These are phyloP conservation scores for Gadopsis marmoratus DNA, from an alignment of 2,797 vertebrate species.

Conservation along the genomic window DNA sequence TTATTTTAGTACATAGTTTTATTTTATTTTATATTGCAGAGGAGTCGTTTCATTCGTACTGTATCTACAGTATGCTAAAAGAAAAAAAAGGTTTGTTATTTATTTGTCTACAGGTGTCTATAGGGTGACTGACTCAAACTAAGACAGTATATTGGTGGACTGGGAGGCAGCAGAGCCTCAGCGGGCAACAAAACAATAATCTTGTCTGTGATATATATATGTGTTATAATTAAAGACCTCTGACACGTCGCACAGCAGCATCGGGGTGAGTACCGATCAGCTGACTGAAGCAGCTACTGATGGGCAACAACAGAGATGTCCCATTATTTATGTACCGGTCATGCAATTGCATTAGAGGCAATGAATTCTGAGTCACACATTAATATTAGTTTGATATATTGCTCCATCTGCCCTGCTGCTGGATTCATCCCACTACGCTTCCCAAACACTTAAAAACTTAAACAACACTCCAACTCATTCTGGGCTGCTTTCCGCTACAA, in stretches of 20 bases:
- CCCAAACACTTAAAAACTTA: background rate
- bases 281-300: slow-evolving; percentile 6
- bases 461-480: background rate
- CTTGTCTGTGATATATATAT: slow-evolving; percentile 49
- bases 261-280: slow-evolving; percentile 26
- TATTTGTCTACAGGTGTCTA: slow-evolving; percentile 27
- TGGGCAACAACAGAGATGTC: background rate
- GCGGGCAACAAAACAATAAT: slow-evolving; percentile 63
- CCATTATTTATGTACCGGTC: slow-evolving; percentile 1
- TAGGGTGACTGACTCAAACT: slow-evolving; percentile 24
- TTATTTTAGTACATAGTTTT: background rate
- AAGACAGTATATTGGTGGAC: slow-evolving; percentile 16
- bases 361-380: background rate
- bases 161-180: slow-evolving; percentile 35
- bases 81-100: background rate
- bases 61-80: background rate
- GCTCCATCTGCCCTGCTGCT: background rate
- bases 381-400: background rate
- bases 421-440: background rate
- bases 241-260: slow-evolving; percentile 36
- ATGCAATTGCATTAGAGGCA: background rate
- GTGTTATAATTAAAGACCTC: slow-evolving; percentile 55
- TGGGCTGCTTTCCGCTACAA: background rate
- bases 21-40: background rate
- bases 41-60: too few species aligned